These are phyloP conservation scores for Oreochromis mossambicus DNA, from an alignment of 2,797 vertebrate species.

Conservation along the genomic window DNA sequence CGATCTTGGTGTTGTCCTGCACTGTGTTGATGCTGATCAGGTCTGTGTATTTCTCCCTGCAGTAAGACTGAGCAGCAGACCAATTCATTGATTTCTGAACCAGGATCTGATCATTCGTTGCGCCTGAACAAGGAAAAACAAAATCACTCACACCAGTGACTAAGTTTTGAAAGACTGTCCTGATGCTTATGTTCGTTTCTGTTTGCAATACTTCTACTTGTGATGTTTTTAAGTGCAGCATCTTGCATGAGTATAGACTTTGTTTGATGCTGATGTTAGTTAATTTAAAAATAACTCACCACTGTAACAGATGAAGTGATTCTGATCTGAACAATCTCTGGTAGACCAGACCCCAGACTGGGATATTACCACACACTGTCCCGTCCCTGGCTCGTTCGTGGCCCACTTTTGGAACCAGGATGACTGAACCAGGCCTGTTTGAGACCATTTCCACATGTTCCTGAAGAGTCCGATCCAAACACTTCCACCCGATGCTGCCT, in stretches of 20 bases:
- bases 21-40: not conserved
- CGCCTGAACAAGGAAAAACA: not conserved
- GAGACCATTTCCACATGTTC: not conserved
- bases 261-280: not conserved
- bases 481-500: accelerated
- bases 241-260: not conserved
- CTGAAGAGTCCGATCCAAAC: not conserved
- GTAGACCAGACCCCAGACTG: accelerated
- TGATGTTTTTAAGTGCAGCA: not conserved
- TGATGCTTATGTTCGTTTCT: not conserved
- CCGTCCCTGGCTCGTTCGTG: accelerated
- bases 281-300: not conserved
- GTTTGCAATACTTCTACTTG: not conserved
- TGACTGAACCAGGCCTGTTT: not conserved
- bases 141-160: not conserved
- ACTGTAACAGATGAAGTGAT: not conserved
- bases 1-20: accelerated
- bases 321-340: accelerated
- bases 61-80: not conserved
- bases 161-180: not conserved
- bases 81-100: not conserved
- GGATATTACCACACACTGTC: accelerated
- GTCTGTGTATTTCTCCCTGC: not conserved
- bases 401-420: accelerated
- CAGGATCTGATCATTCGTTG: accelerated